These are phyloP conservation scores for Samia ricini DNA, from an alignment of 1,140 invertebrate genomes.

Conservation along the genomic window DNA sequence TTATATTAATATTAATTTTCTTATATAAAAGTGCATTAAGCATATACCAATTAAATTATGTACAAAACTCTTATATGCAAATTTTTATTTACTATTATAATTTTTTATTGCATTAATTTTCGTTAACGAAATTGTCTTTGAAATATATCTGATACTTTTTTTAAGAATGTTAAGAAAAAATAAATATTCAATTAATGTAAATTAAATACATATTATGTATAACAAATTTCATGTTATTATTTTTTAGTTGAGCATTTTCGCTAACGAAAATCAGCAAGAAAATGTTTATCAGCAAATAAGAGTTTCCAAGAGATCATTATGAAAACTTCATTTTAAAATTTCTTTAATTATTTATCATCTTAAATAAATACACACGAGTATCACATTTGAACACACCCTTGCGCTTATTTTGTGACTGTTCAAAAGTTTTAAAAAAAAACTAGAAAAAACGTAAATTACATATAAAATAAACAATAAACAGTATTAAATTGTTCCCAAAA, in stretches of 20 bases:
- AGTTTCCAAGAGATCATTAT: slow-evolving; percentile 74
- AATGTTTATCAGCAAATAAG: slow-evolving; percentile 54
- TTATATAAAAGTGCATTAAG: slow-evolving; percentile 58
- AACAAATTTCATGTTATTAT: neutral
- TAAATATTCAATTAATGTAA: no score
- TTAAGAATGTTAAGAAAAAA: no score
- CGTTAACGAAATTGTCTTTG: slow-evolving; percentile 20
- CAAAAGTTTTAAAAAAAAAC: slow-evolving; percentile 47
- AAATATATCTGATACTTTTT: no score
- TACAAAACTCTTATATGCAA: slow-evolving; percentile 70
- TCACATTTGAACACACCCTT: slow-evolving; percentile 76
- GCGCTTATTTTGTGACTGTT: slow-evolving; percentile 53
- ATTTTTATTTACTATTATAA: slow-evolving; percentile 20
- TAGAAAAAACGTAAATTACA: slow-evolving; percentile 29
- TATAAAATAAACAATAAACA: slow-evolving; percentile 33
- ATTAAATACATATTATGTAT: no score
- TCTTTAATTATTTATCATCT: slow-evolving; percentile 39
- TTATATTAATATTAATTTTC: slow-evolving; percentile 38
- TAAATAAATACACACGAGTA: slow-evolving; percentile 66
- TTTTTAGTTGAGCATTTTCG: slow-evolving; percentile 11
- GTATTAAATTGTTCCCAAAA: slow-evolving; percentile 44
- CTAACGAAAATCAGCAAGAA: slow-evolving; percentile 30
- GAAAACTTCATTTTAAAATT: slow-evolving; percentile 66
- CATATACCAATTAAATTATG: slow-evolving; percentile 72
- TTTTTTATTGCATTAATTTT: slow-evolving; percentile 25